Base-by-base conservation (phyloP, 1,140 invertebrate genomes). In the Drosophila suzukii region DNA sequence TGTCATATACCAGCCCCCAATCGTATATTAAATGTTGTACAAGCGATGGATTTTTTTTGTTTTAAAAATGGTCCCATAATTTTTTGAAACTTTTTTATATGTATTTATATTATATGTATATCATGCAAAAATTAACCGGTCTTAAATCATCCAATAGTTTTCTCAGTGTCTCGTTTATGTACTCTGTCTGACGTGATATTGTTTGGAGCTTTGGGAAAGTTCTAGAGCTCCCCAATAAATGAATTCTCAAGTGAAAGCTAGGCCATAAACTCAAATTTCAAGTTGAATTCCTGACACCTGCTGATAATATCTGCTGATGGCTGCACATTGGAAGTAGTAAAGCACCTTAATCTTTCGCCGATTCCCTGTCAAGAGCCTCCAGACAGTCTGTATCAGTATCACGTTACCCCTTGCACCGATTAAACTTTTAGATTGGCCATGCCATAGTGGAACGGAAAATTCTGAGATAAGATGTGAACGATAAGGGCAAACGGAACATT, bases 401-500 rank as follows among this genome's bases (percentile, higher is more conserved):
- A 36, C 20, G 24, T 8, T 24, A 4, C 17, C 32, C 10, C 30
- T 17, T 46, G 7, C 32, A 36, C 38, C 53, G 34, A 66, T 58
- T 46, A 55, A 54, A 47, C 59, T 51, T 36, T 39, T 58, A 57
- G 68, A 71, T 75, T 74, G 51, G 20, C 47, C 56, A 44, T 27
- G 32, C 59, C 32, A 57, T 46, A 38, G 51, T 51, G 44, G 59
- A 60, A 55, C 59, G 51, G 50, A 75, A 80, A 49, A 75, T 63
- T 70, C 54, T 63, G 53, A 67, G 82, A 86, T 86, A 86, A 86
- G 83, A 82, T 88, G 49, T 76, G 75, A 76, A 89, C 79, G 83
- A 86, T 86, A 86, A 88, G 27, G 46, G 41, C 46, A 65, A 76
- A 50, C 43, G 47, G 13, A 53, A 27, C 36, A 57, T 55, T 70